These are phyloP conservation scores for Megathymus violae DNA, from an alignment of 1,140 invertebrate species.

Conservation along the genomic window DNA sequence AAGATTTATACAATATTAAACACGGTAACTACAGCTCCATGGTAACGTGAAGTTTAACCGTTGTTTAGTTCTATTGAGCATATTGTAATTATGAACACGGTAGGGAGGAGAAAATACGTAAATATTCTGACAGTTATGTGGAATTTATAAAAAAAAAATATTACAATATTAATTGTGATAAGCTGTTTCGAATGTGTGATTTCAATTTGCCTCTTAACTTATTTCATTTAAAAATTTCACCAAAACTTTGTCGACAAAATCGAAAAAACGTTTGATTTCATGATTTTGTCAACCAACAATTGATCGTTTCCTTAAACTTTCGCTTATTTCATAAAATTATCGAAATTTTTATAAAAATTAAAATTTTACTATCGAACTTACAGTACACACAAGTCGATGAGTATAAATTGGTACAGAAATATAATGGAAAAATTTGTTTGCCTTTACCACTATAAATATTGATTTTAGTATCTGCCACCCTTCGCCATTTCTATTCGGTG, in stretches of 20 bases:
- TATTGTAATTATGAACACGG: constrained; percentile 19
- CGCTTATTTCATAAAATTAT: too few species aligned
- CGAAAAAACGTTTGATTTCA: too few species aligned
- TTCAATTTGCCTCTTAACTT: too few species aligned
- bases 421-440: constrained; percentile 9
- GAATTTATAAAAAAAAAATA: too few species aligned
- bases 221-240: too few species aligned
- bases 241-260: too few species aligned
- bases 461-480: constrained; percentile 27
- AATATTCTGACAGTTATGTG: not conserved
- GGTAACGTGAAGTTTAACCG: constrained; percentile 26
- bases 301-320: too few species aligned
- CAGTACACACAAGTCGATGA: too few species aligned
- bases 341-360: too few species aligned
- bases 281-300: too few species aligned
- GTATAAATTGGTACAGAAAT: not conserved
- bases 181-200: not conserved
- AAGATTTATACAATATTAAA: constrained; percentile 46
- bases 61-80: constrained; percentile 14
- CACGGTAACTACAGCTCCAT: constrained; percentile 21
- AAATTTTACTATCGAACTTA: too few species aligned
- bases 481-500: constrained; percentile 29
- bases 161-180: not conserved
- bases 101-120: constrained; percentile 9
- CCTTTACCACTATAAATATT: constrained; percentile 27